Conservation (phyloP, 2,888 invertebrate species). For the Cyclophora punctaria region DNA sequence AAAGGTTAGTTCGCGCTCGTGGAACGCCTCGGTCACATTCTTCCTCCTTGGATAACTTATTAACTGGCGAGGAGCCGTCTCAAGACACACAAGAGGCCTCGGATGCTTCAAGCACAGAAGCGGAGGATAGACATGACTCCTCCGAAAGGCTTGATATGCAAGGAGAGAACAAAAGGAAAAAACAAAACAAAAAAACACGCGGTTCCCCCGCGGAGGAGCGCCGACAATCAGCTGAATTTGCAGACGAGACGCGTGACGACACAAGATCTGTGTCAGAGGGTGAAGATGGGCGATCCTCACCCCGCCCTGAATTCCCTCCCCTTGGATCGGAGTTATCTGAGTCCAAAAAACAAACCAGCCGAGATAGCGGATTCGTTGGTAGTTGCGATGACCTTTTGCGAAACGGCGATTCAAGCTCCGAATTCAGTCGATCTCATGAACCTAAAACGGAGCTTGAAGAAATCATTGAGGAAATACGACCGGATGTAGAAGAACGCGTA, state of each 20-base stretch:
- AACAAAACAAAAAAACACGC: constrained; percentile 81
- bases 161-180: constrained; percentile 89
- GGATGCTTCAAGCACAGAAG: constrained; percentile 86
- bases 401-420: constrained; percentile 74
- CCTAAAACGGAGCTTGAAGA: constrained; percentile 75
- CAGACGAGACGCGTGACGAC: constrained; percentile 76
- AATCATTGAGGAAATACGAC: constrained; percentile 76
- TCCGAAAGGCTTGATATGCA: constrained; percentile 83
- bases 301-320: constrained; percentile 78
- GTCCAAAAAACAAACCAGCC: constrained; percentile 85
- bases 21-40: constrained; percentile 89
- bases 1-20: constrained; percentile 85
- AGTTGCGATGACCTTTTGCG: constrained; percentile 90
- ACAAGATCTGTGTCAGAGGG: constrained; percentile 77
- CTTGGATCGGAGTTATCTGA: constrained; percentile 75
- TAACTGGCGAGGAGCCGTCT: constrained; percentile 77
- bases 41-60: constrained; percentile 85
- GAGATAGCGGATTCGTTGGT: constrained; percentile 92
- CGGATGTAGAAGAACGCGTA: constrained; percentile 66
- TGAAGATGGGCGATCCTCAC: constrained; percentile 80
- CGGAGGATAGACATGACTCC: constrained; percentile 78
- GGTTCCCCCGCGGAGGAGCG: constrained; percentile 78
- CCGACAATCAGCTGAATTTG: constrained; percentile 77
- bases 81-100: constrained; percentile 76
- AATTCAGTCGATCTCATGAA: constrained; percentile 68